phyloP scores from a whole-genome alignment of 2,113 vertebrate species.

The Corythornis cristatus region DNA sequence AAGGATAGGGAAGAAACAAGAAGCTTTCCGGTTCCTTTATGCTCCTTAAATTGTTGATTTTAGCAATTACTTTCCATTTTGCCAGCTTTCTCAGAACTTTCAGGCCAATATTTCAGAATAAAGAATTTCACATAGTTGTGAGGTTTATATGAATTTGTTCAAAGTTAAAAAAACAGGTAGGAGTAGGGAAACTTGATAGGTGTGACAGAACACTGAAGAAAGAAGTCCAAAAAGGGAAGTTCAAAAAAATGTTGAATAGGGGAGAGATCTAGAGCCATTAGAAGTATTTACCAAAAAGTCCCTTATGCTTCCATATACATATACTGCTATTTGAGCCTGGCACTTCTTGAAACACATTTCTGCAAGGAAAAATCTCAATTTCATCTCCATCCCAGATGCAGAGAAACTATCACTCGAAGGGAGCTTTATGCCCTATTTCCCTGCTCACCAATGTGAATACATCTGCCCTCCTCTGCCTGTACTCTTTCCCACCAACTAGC shows the following conservation, averaged over 20 bases:
- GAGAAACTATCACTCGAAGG: background rate
- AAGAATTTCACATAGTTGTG: background rate
- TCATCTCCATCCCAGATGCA: background rate
- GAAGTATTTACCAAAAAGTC: background rate
- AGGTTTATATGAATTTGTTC: background rate
- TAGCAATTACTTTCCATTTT: background rate
- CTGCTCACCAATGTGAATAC: slow-evolving; percentile 12
- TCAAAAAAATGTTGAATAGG: background rate
- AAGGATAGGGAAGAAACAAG: background rate
- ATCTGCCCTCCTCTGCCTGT: background rate
- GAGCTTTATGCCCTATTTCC: slow-evolving; percentile 10
- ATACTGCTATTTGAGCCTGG: background rate
- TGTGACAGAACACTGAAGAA: background rate
- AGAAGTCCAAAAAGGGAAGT: background rate
- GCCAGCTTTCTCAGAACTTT: background rate
- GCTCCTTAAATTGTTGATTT: background rate
- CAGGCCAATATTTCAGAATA: background rate
- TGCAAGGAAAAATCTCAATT: background rate
- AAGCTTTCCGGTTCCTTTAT: background rate
- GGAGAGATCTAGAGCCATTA: background rate
- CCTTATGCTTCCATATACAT: background rate
- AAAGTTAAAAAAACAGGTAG: background rate
- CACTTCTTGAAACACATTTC: background rate
- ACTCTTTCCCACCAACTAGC: background rate
- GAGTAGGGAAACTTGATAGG: background rate